Percentiles rank a stretch among this genome's conserved stretches.
phyloP scores from a whole-genome alignment of 2,113 vertebrate genomes.

The Etheostoma cragini region DNA sequence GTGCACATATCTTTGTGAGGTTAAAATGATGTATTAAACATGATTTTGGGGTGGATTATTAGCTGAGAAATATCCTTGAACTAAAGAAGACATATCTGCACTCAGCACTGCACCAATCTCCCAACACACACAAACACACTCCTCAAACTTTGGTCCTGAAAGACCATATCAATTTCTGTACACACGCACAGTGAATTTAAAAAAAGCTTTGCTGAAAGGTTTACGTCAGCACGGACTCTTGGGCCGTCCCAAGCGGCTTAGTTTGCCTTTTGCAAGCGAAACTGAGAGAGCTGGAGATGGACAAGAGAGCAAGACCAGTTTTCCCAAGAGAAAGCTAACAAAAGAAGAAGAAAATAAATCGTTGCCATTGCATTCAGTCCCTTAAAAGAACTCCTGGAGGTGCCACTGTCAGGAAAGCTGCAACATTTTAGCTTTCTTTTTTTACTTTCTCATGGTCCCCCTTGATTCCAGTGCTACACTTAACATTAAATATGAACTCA shows the following conservation, averaged over 20 bases:
- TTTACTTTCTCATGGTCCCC: not conserved
- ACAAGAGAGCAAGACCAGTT: slow-evolving; percentile 34
- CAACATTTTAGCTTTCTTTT: not conserved
- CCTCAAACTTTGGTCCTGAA: slow-evolving; percentile 13
- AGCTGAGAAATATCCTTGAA: slow-evolving; percentile 30
- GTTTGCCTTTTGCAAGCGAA: slow-evolving; percentile 35
- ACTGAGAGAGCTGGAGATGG: slow-evolving; percentile 43
- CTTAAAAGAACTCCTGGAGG: slow-evolving; percentile 3
- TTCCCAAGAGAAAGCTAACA: slow-evolving; percentile 48
- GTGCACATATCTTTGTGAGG: not conserved
- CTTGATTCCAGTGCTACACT: slow-evolving; percentile 6
- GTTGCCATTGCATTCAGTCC: not conserved
- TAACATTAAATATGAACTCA: not conserved
- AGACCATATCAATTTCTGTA: slow-evolving; percentile 35
- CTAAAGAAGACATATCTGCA: slow-evolving; percentile 4
- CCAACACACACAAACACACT: slow-evolving; percentile 6
- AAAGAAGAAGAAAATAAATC: slow-evolving; percentile 29
- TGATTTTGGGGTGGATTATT: slow-evolving; percentile 42
- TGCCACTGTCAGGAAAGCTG: slow-evolving; percentile 7
- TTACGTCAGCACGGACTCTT: slow-evolving; percentile 58
- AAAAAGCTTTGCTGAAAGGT: slow-evolving; percentile 67
- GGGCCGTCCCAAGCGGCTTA: slow-evolving; percentile 59
- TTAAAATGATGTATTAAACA: slow-evolving; percentile 43
- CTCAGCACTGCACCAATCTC: slow-evolving; percentile 17
- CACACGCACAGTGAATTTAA: slow-evolving; percentile 45